phyloP scores from a whole-genome alignment of 2,113 vertebrate species.

The Eira barbara region DNA sequence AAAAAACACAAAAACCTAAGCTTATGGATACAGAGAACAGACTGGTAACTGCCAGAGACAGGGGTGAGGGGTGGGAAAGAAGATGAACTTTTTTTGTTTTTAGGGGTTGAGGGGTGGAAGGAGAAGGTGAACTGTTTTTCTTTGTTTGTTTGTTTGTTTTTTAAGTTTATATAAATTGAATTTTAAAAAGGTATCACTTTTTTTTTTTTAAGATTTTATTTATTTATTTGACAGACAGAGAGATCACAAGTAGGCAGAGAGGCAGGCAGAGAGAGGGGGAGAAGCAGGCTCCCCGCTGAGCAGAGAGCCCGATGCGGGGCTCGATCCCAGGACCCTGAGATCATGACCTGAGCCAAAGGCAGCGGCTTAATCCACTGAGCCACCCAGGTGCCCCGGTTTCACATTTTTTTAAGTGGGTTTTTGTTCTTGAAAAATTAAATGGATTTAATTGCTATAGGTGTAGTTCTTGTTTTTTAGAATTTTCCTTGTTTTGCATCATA shows the following conservation, averaged over 20 bases:
- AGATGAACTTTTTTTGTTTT: background rate
- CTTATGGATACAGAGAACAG: background rate
- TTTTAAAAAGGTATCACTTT: background rate
- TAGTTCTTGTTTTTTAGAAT: background rate
- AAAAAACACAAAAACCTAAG: background rate
- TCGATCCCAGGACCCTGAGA: too few species aligned
- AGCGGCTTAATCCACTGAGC: too few species aligned
- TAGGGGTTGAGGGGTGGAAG: background rate
- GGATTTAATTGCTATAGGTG: background rate
- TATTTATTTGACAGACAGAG: too few species aligned
- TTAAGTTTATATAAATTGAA: background rate
- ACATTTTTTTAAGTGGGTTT: slow-evolving; percentile 8
- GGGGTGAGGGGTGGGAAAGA: background rate
- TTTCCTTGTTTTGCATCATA: background rate
- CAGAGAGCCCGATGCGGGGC: too few species aligned
- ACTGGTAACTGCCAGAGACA: background rate
- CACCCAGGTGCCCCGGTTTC: too few species aligned
- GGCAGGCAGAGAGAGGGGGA: too few species aligned
- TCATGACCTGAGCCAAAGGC: too few species aligned
- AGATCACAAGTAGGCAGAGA: too few species aligned
- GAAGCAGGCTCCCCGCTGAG: too few species aligned
- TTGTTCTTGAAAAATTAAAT: slow-evolving; percentile 32
- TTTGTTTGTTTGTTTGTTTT: background rate
- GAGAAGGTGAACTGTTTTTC: background rate
- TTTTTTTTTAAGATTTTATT: too few species aligned